Evolutionary conservation across 2,113 vertebrate species (phyloP).

Genomic region (Mohoua ochrocephala): DNA sequence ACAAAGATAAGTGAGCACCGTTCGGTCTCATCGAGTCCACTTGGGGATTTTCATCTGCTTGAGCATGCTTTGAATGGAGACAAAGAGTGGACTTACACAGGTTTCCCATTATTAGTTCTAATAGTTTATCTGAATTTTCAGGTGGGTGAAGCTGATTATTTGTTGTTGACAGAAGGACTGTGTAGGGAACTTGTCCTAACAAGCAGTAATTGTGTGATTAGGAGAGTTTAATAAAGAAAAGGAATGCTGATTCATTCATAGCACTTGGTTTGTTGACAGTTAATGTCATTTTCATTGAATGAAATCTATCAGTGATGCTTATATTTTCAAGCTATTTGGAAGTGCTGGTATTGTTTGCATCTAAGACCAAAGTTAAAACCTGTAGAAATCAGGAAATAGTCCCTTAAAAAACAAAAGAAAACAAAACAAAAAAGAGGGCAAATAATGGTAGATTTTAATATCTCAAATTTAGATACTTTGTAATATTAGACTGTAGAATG

Average conservation of each 20-base stretch:
- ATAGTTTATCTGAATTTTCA: constrained; percentile 37
- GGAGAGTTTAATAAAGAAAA: constrained; percentile 56
- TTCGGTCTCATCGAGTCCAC: neutral
- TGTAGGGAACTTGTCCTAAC: constrained; percentile 59
- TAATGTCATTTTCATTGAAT: constrained; percentile 61
- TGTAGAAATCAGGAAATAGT: neutral
- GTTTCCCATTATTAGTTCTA: neutral
- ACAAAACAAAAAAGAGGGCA: no score
- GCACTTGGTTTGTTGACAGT: constrained; percentile 63
- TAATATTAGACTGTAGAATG: neutral
- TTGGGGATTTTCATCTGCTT: neutral
- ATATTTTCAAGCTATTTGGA: constrained; percentile 45
- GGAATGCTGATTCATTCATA: constrained; percentile 53
- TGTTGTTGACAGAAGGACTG: constrained; percentile 65
- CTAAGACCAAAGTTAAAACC: neutral
- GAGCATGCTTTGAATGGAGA: neutral
- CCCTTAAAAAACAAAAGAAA: neutral
- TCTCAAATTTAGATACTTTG: neutral
- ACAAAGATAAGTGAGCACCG: neutral
- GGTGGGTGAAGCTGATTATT: constrained; percentile 69
- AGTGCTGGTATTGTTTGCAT: constrained; percentile 20
- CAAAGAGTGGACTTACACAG: constrained; percentile 35
- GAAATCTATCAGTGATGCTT: constrained; percentile 49
- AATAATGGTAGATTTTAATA: neutral
- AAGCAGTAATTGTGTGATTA: constrained; percentile 70